A percentile compares a stretch with the other conserved stretches of the same genome.
Evolutionary conservation across 2,113 vertebrate species (phyloP).

Genomic region (Periophthalmus modestus): DNA sequence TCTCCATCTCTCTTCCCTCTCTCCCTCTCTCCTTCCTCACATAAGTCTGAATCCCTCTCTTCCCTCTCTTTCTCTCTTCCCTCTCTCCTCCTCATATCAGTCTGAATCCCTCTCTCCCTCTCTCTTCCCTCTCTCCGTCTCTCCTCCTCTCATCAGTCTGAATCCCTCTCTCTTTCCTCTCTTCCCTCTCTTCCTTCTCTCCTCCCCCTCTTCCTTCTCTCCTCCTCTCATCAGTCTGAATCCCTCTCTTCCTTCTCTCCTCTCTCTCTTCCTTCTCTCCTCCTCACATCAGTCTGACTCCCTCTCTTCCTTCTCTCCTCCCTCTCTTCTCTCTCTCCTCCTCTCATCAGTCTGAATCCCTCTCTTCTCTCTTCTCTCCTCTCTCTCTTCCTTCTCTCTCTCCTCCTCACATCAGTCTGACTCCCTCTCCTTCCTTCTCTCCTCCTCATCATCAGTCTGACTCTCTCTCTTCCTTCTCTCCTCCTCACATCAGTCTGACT

Average conservation of each 20-base stretch:
- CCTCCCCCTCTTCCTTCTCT: slow-evolving; percentile 54
- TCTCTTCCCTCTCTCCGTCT: slow-evolving; percentile 29
- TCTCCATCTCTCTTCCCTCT: slow-evolving; percentile 15
- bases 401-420: no score
- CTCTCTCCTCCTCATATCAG: slow-evolving; percentile 45
- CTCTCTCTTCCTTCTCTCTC: background rate
- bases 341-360: no score
- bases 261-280: no score
- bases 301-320: no score
- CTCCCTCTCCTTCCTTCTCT: slow-evolving; percentile 38
- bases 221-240: no score
- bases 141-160: slow-evolving; percentile 54
- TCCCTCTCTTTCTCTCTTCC: slow-evolving; percentile 2
- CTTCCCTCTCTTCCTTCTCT: background rate
- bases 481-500: no score
- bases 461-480: slow-evolving; percentile 55
- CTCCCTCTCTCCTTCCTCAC: slow-evolving; percentile 12
- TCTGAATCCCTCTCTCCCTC: slow-evolving; percentile 56
- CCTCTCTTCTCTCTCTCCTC: no score
- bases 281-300: no score
- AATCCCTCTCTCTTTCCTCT: slow-evolving; percentile 54
- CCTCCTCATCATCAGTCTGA: slow-evolving; percentile 58
- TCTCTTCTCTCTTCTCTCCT: no score
- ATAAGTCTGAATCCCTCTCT: no score
- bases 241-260: no score